Evolutionary conservation across 1,140 invertebrate genomes (phyloP).

Genomic region (Anastatus disparis): DNA sequence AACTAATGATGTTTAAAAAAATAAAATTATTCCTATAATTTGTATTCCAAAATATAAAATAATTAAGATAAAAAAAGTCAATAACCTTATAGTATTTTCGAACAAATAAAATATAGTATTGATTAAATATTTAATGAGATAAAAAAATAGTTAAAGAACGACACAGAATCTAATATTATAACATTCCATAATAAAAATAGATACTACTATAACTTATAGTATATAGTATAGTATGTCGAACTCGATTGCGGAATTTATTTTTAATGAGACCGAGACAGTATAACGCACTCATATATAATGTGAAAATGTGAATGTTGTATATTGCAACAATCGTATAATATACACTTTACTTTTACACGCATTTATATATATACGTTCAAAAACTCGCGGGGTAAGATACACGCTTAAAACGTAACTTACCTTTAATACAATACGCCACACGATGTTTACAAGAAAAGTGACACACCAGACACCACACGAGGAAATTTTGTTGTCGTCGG

Average conservation of each 20-base stretch:
- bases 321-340: too few relatives aligned
- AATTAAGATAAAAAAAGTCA: too few relatives aligned
- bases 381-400: background rate
- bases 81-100: too few relatives aligned
- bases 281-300: background rate
- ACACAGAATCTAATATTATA: too few relatives aligned
- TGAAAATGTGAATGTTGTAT: too few relatives aligned
- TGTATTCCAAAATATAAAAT: too few relatives aligned
- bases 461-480: background rate
- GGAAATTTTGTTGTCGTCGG: background rate
- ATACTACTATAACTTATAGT: too few relatives aligned
- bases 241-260: background rate
- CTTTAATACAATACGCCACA: background rate
- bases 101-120: too few relatives aligned
- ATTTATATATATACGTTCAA: background rate
- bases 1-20: too few relatives aligned
- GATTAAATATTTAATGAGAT: too few relatives aligned
- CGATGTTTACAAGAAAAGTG: background rate
- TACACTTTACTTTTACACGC: background rate
- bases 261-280: slow-evolving; percentile 15
- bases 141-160: too few relatives aligned
- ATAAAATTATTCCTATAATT: too few relatives aligned
- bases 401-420: background rate
- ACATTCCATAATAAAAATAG: slow-evolving; percentile 2
- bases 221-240: background rate